Percentiles rank a stretch among this genome's conserved stretches.
Conservation (phyloP, 2,797 vertebrate genomes). For the Muscicapa comitata region DNA sequence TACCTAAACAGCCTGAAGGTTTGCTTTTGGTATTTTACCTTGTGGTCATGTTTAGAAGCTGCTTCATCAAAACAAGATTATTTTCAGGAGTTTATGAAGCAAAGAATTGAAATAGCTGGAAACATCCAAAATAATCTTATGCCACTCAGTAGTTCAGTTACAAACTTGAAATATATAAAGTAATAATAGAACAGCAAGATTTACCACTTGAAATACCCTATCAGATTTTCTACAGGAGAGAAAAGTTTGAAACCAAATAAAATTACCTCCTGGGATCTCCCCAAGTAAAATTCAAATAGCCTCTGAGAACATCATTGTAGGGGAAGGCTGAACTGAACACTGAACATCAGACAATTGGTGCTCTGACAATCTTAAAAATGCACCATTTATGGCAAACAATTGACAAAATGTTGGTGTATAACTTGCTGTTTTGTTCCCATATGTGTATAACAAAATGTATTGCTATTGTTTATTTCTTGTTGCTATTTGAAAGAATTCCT, state of each 20-base stretch:
- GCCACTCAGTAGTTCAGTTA: not conserved
- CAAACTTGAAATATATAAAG: not conserved
- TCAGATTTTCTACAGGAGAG: not conserved
- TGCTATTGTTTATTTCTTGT: not conserved
- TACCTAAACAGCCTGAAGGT: not conserved
- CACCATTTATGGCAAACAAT: not conserved
- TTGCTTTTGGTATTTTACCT: constrained; percentile 1
- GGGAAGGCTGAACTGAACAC: not conserved
- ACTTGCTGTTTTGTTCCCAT: not conserved
- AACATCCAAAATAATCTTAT: not conserved
- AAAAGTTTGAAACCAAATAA: not conserved
- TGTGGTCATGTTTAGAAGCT: not conserved
- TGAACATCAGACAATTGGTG: not conserved
- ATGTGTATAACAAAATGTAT: not conserved
- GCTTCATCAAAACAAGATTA: not conserved
- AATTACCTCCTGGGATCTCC: not conserved
- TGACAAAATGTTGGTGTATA: not conserved
- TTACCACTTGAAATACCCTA: not conserved
- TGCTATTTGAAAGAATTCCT: not conserved
- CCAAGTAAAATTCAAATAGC: not conserved
- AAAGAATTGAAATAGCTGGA: not conserved
- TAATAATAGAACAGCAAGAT: not conserved
- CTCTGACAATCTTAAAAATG: not conserved
- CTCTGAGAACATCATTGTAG: not conserved
- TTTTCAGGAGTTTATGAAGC: constrained; percentile 11